Percentiles rank a stretch among this genome's conserved stretches.
Evolutionary conservation across 2,113 vertebrate genomes (phyloP).

Genomic region (Astatoreochromis straeleni): DNA sequence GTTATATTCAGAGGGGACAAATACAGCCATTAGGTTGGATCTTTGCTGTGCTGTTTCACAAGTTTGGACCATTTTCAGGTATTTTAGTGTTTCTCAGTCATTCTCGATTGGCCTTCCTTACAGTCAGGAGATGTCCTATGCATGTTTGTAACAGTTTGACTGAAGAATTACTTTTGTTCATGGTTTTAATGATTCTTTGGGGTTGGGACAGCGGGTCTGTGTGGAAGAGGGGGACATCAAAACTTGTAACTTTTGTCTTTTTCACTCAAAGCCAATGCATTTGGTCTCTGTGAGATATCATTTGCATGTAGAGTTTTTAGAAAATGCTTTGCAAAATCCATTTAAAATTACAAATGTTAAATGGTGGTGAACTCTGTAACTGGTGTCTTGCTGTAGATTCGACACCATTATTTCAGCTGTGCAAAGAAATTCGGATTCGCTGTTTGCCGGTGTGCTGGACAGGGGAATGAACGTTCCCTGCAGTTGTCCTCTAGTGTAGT

Average conservation of each 20-base stretch:
- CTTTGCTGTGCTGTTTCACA: background rate
- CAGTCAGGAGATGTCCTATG: background rate
- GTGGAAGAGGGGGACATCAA: background rate
- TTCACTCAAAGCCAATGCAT: background rate
- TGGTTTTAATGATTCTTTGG: background rate
- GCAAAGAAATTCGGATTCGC: background rate
- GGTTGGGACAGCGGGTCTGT: accelerated
- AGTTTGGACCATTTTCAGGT: background rate
- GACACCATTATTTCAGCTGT: background rate
- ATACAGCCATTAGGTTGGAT: background rate
- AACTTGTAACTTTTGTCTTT: background rate
- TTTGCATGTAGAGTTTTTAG: background rate
- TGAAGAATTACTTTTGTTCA: background rate
- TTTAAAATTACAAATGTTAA: background rate
- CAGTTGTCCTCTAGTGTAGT: background rate
- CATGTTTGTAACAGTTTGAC: background rate
- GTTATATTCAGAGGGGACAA: background rate
- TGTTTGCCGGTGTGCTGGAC: accelerated
- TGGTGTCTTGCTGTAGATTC: background rate
- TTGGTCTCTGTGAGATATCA: background rate
- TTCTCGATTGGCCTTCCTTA: background rate
- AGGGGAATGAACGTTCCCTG: background rate
- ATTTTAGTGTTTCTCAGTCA: accelerated
- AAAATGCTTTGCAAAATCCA: background rate
- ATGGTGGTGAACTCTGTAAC: accelerated